Conservation (phyloP, 2,888 invertebrate genomes). For the Drepana falcataria region DNA sequence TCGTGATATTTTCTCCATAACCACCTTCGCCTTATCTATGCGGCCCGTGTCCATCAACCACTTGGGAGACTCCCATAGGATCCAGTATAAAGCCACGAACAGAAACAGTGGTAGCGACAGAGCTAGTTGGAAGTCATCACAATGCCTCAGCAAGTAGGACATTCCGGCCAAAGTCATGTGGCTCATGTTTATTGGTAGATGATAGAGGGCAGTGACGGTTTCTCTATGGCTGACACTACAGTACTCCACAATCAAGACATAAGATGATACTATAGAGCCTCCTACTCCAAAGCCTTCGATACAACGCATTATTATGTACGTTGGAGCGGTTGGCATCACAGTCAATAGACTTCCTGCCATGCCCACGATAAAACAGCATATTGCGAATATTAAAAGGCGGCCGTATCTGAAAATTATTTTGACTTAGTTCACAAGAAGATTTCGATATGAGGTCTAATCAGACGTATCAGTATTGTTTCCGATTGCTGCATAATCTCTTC, state of each 20-base stretch:
- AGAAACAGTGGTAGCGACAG: conserved; percentile 51
- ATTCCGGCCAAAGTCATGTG: conserved; percentile 48
- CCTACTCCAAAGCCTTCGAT: conserved; percentile 55
- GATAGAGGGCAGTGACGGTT: conserved; percentile 46
- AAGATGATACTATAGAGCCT: conserved; percentile 52
- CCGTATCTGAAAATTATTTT: conserved; percentile 41
- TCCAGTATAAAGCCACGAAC: conserved; percentile 29
- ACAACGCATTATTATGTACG: conserved; percentile 44
- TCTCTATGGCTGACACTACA: conserved; percentile 47
- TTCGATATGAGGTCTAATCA: too few relatives aligned
- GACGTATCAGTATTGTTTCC: too few relatives aligned
- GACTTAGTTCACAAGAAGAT: not conserved
- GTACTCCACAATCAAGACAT: conserved; percentile 53
- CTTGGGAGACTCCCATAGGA: conserved; percentile 55
- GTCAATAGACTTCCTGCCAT: conserved; percentile 41
- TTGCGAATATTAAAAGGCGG: conserved; percentile 36
- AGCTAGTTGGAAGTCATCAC: conserved; percentile 46
- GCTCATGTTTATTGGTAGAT: conserved; percentile 52
- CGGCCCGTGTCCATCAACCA: conserved; percentile 55
- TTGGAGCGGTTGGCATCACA: conserved; percentile 36
- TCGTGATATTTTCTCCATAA: conserved; percentile 44
- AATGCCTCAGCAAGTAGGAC: conserved; percentile 50
- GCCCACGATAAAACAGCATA: conserved; percentile 32
- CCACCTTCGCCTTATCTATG: conserved; percentile 32
- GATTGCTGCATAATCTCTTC: too few relatives aligned